Evolutionary conservation across 2,797 vertebrate genomes (phyloP).

Genomic region (Peromyscus melanophrys): DNA sequence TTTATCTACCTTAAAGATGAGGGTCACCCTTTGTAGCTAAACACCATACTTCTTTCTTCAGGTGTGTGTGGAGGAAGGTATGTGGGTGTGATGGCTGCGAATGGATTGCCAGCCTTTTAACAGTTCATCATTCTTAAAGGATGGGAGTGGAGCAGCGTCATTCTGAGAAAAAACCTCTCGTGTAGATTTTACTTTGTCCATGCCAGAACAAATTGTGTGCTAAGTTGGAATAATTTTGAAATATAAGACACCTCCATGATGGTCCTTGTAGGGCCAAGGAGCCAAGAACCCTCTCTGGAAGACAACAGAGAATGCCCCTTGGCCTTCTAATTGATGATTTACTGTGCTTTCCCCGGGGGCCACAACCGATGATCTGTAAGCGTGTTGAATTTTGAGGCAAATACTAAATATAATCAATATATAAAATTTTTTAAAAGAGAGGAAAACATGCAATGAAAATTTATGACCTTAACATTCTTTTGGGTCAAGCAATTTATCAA

Average conservation of each 20-base stretch:
- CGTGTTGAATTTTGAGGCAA: conserved; percentile 86
- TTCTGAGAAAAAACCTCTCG: conserved; percentile 77
- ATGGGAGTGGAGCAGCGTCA: conserved; percentile 48
- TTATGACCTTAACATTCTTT: conserved; percentile 98
- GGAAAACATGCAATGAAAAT: conserved; percentile 95
- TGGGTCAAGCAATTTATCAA: conserved; percentile 99
- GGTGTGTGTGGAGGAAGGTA: not conserved
- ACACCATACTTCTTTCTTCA: conserved; percentile 7
- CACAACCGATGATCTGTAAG: conserved; percentile 85
- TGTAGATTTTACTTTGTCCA: conserved; percentile 77
- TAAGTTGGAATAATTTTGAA: conserved; percentile 76
- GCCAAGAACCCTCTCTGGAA: conserved; percentile 71
- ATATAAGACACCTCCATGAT: not conserved
- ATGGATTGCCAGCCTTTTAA: conserved; percentile 74
- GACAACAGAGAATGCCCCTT: conserved; percentile 70
- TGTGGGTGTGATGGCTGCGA: conserved; percentile 67
- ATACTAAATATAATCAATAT: conserved; percentile 89
- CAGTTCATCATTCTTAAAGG: conserved; percentile 67
- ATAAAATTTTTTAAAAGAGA: conserved; percentile 86
- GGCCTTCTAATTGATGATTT: conserved; percentile 83
- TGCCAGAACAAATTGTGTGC: conserved; percentile 71
- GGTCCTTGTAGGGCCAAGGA: conserved; percentile 72
- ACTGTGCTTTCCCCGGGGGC: conserved; percentile 79
- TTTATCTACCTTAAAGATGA: conserved; percentile 65
- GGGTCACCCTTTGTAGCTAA: conserved; percentile 47